These are phyloP conservation scores for Pluvianellus socialis DNA, from an alignment of 2,113 vertebrate species.

Conservation along the genomic window DNA sequence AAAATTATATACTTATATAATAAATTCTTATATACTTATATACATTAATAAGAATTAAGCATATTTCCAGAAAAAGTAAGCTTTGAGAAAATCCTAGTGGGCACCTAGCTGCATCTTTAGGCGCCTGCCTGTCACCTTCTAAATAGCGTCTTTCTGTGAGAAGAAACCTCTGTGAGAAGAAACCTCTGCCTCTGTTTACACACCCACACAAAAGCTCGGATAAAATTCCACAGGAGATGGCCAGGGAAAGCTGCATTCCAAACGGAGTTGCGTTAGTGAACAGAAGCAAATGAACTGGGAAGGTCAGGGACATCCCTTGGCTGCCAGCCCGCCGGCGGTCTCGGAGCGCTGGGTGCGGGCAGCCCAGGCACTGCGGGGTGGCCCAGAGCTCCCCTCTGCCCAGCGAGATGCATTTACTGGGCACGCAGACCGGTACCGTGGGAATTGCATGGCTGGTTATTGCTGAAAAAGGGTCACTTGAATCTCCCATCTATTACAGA, in stretches of 20 bases:
- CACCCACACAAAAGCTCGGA: neutral
- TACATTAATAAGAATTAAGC: neutral
- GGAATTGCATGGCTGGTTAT: neutral
- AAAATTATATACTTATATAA: neutral
- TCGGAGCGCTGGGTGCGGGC: accelerated
- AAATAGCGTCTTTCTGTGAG: neutral
- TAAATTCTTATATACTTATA: no score
- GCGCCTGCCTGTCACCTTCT: neutral
- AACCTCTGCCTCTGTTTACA: neutral
- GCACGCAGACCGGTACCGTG: accelerated
- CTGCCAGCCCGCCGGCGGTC: neutral
- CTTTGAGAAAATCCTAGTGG: neutral
- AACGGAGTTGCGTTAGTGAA: neutral
- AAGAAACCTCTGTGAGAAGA: neutral
- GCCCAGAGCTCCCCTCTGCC: neutral
- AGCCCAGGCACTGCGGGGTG: neutral
- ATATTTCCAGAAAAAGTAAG: neutral
- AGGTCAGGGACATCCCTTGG: neutral
- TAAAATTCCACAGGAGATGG: neutral
- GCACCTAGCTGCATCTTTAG: neutral
- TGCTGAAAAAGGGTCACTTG: neutral
- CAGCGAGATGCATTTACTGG: accelerated
- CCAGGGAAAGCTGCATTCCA: neutral
- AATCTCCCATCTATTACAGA: neutral
- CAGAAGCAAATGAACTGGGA: neutral